These are phyloP conservation scores for Oriolus oriolus DNA, from an alignment of 2,113 vertebrate genomes.

Conservation along the genomic window DNA sequence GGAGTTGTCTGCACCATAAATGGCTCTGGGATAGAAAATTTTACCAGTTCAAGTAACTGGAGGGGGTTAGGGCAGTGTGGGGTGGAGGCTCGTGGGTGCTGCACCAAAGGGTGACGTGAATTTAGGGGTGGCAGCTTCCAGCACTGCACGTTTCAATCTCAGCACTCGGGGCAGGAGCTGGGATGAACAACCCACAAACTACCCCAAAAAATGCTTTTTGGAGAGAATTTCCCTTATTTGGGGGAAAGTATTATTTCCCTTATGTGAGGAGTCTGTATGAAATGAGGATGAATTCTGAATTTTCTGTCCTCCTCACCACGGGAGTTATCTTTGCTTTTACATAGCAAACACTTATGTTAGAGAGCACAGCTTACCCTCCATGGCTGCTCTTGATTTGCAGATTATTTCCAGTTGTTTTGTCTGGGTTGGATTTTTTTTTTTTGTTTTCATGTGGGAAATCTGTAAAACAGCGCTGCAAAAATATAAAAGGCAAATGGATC, in stretches of 20 bases:
- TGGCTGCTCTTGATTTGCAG: neutral
- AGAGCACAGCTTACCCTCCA: neutral
- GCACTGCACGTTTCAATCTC: neutral
- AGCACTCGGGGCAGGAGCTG: neutral
- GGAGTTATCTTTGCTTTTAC: neutral
- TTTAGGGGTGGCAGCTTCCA: neutral
- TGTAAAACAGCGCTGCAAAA: neutral
- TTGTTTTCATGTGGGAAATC: neutral
- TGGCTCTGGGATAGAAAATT: neutral
- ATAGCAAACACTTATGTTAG: neutral
- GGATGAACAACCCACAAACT: neutral
- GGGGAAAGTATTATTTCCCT: neutral
- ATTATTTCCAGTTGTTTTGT: neutral
- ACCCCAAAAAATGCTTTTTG: neutral
- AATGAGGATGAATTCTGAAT: neutral
- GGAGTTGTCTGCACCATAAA: neutral
- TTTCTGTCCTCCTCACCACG: accelerated
- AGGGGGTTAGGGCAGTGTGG: neutral
- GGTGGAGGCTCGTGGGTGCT: neutral
- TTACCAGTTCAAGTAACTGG: neutral
- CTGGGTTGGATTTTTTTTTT: neutral
- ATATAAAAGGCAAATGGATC: neutral
- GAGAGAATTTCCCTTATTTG: neutral
- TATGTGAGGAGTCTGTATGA: neutral
- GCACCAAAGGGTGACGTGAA: neutral